Conservation (phyloP, 2,113 vertebrate species). For the Crotalus horridus region DNA sequence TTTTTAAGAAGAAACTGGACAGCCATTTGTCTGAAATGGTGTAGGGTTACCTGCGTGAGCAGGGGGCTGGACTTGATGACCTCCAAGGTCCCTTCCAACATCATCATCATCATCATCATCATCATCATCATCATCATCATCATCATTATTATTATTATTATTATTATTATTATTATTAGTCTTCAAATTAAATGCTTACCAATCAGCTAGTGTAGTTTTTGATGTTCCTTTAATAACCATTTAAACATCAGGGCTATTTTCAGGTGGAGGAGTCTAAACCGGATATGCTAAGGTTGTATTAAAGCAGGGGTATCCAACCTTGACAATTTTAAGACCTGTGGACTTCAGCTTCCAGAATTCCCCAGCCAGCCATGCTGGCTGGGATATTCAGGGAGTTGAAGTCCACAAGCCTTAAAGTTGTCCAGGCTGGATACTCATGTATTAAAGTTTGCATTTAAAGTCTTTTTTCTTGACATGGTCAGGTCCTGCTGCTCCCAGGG, state of each 20-base stretch:
- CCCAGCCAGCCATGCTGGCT: background rate
- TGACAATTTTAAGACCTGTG: background rate
- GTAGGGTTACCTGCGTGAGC: no score
- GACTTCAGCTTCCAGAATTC: background rate
- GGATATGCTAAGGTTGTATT: background rate
- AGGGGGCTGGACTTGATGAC: no score
- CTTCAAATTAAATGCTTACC: background rate
- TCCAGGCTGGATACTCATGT: background rate
- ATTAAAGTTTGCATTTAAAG: no score
- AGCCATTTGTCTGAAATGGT: no score
- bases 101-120: no score
- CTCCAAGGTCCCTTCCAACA: no score
- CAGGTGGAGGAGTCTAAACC: background rate
- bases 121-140: no score
- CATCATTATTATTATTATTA: no score
- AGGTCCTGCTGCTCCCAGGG: background rate
- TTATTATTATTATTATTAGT: no score
- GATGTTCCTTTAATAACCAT: background rate
- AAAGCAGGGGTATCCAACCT: background rate
- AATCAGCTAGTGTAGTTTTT: background rate
- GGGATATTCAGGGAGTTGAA: background rate
- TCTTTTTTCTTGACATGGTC: background rate
- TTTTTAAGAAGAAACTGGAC: no score
- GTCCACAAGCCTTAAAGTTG: background rate
- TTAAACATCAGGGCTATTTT: background rate